Evolutionary conservation across 2,797 vertebrate species (phyloP), one percentile per base, ranked within the genome.

Genomic region (Bufotes viridis): DNA sequence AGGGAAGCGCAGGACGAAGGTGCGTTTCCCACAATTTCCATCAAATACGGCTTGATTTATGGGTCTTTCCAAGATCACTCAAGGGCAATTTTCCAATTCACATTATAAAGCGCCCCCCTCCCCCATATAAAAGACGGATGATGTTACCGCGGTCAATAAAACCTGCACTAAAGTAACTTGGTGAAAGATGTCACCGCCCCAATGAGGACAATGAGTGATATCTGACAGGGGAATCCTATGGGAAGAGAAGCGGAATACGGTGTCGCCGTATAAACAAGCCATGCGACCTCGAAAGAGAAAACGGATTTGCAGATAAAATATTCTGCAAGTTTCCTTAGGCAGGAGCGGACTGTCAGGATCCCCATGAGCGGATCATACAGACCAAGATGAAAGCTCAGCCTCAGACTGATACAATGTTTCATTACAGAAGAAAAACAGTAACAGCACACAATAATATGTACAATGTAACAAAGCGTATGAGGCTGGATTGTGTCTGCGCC

Each of bases 11-110:
- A 26, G 13, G 20, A 55, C 34, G 29, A 84, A 49, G 51, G 81
- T 57, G 34, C 15, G 1, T 51, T 75, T 75, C 57, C 72, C 57
- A n/a, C 29, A 8, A 42, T 24, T 26, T 57, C 17, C 65, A 55
- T 18, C 81, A 76, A 76, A 82, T 55, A n/a, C 20, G 18, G 34
- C 49, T 78, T 84, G 75, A 88, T 79, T 84, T 88, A 88, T 88
- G 18, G 49, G 26, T 51, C 26, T 79, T 22, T 69, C 81, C 72
- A 84, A 88, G 87, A 88, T 69, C 87, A 72, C 51, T 26, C 81
- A 84, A 84, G 87, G 82, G 75, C 81, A 83, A 18, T 87, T 87
- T 55, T 24, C 22, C 58, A 26, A 78, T 78, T 42, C 9, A 58
- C 60, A 78, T 51, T 34, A 67, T 49, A 78, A 6, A 78, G 4